phyloP scores from a whole-genome alignment of 2,797 vertebrate species.

The Coregonus suidteri region DNA sequence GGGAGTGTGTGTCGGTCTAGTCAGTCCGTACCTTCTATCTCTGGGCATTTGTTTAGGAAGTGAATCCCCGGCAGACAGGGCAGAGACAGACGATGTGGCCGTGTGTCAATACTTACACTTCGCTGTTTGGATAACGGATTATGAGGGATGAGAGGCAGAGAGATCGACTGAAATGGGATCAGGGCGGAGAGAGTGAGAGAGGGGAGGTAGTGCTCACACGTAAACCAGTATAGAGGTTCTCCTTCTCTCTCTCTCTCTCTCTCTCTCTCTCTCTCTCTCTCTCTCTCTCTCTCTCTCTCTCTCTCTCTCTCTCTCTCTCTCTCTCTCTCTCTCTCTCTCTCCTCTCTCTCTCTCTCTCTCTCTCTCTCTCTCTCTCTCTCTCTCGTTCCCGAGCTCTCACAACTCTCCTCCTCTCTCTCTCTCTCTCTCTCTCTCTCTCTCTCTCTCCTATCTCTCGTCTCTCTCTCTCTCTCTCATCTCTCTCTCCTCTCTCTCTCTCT shows the following conservation, averaged over 20 bases:
- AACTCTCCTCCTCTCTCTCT: conserved; percentile 1
- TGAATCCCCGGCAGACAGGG: conserved; percentile 62
- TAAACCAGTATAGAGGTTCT: no score
- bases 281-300: background rate
- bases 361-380: no score
- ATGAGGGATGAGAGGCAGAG: conserved; percentile 59
- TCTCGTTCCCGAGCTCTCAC: no score
- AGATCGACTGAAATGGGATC: background rate
- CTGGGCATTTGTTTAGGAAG: conserved; percentile 63
- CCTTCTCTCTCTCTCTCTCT: no score
- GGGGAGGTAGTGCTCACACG: conserved; percentile 21
- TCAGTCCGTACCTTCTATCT: background rate
- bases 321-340: no score
- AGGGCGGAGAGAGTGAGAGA: conserved; percentile 26
- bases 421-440: background rate
- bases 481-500: no score
- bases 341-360: no score
- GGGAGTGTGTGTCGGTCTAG: conserved; percentile 9
- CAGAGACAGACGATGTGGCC: conserved; percentile 47
- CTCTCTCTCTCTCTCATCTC: no score
- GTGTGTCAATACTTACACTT: conserved; percentile 72
- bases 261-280: no score
- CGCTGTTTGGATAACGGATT: conserved; percentile 73
- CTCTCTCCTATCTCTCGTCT: no score
- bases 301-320: background rate